These are phyloP conservation scores for Hirudo medicinalis DNA, from an alignment of 1,140 invertebrate genomes.

Conservation along the genomic window DNA sequence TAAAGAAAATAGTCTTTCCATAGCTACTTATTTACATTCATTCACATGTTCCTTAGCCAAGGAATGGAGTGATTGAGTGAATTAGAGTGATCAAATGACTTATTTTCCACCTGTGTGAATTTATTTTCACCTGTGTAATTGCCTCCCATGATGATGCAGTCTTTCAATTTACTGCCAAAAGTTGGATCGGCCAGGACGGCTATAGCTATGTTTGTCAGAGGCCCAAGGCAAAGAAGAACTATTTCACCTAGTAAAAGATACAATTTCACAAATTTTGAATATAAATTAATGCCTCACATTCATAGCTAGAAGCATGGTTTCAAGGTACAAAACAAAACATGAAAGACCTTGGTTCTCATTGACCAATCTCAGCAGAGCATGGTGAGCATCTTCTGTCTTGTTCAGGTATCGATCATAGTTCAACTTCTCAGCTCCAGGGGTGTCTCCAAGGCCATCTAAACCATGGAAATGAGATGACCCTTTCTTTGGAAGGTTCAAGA, in stretches of 20 bases:
- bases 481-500: too few species aligned
- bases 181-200: conserved; percentile 53
- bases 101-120: too few species aligned
- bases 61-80: background rate
- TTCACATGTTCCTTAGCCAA: too few species aligned
- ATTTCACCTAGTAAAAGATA: conserved; percentile 29
- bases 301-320: too few species aligned
- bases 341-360: conserved; percentile 6
- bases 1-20: too few species aligned
- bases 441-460: too few species aligned
- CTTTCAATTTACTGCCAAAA: conserved; percentile 50
- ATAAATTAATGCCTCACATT: too few species aligned
- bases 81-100: background rate
- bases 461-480: too few species aligned
- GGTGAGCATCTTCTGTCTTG: conserved; percentile 8
- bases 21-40: too few species aligned
- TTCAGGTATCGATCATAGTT: background rate
- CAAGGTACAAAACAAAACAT: too few species aligned
- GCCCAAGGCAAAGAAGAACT: conserved; percentile 52
- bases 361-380: conserved; percentile 15
- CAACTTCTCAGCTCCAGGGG: too few species aligned
- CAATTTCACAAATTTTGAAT: too few species aligned
- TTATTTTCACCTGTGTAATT: conserved; percentile 43
- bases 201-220: conserved; percentile 62
- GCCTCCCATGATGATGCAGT: conserved; percentile 61